Base-by-base conservation (phyloP, 2,797 vertebrate genomes). In the Thripadectes ignobilis region DNA sequence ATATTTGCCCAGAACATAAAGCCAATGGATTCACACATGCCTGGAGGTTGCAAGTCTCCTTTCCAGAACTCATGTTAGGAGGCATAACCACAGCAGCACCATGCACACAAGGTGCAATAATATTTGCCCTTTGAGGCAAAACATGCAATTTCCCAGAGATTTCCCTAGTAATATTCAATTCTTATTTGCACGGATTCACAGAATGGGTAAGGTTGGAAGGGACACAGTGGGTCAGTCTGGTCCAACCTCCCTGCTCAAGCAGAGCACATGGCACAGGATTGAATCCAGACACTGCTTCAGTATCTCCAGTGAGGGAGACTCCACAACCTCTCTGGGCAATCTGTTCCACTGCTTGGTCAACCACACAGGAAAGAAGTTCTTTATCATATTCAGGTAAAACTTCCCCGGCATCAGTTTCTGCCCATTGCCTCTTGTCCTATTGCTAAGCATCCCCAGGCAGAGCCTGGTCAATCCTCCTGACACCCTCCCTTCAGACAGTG, bases 41-140 rank as follows among this genome's bases (percentile, higher is more conserved):
- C 39, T 69, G 39, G 4, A 76, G 14, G 13, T 69, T 89, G 82
- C 36, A 73, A 30, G 32, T n/a, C 24, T 80, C n/a, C 54, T 66
- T 86, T 58, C 39, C 26, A 63, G 54, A 80, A 30, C 30, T 82
- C 48, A 41, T 12, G 45, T 73, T 8, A 54, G 29, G 17, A 54
- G 26, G 17, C 14, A 51, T 23, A 77, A 83, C 19, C 41, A 71
- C 41, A 61, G 21, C 10, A 14, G 21, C 6, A 9, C 30, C 61
- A 57, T 36, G 46, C 5, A 20, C 1, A 49, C 0, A 1, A 73
- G 7, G 5, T 19, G 4, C 4, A 30, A 13, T 34, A 7, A 12
- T 4, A 8, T 32, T 62, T 43, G 34, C 32, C 16, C 26, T 30
- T 7, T 1, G 3, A 48, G 15, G 36, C 12, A 62, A 66, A 73